Evolutionary conservation across 2,113 vertebrate species (phyloP), one percentile per base, ranked within the genome.

Genomic region (Capreolus pygargus): DNA sequence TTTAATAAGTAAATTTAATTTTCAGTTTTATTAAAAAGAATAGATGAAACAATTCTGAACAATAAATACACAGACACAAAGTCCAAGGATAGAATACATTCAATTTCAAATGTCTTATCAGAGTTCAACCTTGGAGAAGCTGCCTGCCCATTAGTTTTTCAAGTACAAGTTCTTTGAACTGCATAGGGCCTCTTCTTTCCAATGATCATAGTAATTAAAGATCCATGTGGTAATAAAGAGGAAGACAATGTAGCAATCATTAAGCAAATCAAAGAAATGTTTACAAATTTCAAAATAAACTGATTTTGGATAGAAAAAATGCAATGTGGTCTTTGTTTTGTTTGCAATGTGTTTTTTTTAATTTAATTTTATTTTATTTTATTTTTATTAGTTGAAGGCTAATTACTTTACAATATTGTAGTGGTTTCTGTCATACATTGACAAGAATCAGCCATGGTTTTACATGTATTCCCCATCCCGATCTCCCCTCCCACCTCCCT

Each of bases 231-330:
- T 27, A 60, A 54, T 30, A 87, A 94, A 76, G n/a, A 61, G 3
- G 23, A 12, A 57, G n/a, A 58, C 1, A 11, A 79, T 47, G 50
- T 15, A 61, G 76, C 57, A 67, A 13, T 84, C 50, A 91, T 15
- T 78, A 87, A 57, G 61, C 47, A 83, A 91, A 93, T 79, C 54
- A 83, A 88, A 86, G 17, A 84, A 81, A 28, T 70, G 28, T 45
- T 91, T n/a, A 81, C 5, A 70, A 79, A 74, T 84, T 83, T 94
- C 93, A 58, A 93, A 87, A 90, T 81, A 91, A 95, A 88, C 17
- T 88, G 39, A 96, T 47, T 95, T 96, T 50, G 39, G 79, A 84
- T 47, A 30, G n/a, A 94, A 25, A 89, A 78, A 55, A 95, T 43
- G 33, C 33, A 86, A 67, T 1, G 0, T 9, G 28, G 2, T 57